phyloP scores from a whole-genome alignment of 2,113 vertebrate species.

The Protobothrops flavoviridis region DNA sequence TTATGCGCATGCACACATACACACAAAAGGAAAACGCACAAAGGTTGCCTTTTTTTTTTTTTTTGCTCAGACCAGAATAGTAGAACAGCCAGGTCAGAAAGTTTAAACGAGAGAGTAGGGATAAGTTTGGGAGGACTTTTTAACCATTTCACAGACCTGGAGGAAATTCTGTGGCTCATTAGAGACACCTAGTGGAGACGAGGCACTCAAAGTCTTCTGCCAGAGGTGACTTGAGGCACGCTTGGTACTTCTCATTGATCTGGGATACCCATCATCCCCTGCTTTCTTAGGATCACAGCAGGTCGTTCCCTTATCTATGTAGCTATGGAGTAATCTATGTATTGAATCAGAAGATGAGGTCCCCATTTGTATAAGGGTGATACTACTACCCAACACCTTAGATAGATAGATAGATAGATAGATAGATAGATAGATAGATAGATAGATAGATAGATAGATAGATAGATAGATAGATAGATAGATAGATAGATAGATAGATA shows the following conservation, averaged over 20 bases:
- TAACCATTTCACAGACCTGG: slow-evolving; percentile 20
- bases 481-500: background rate
- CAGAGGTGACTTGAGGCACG: background rate
- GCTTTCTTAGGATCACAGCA: background rate
- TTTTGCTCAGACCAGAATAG: background rate
- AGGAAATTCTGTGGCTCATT: slow-evolving; percentile 64
- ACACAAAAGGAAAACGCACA: slow-evolving; percentile 1
- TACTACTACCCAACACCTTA: background rate
- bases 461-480: too few species aligned
- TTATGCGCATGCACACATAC: background rate
- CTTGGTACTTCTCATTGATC: background rate
- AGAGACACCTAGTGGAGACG: slow-evolving; percentile 72
- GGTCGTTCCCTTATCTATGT: background rate
- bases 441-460: too few species aligned
- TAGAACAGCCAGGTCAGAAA: slow-evolving; percentile 31
- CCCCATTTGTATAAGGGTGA: too few species aligned
- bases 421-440: background rate
- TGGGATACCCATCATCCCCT: background rate
- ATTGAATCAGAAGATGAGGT: background rate
- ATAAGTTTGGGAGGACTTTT: background rate
- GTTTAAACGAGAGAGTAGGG: slow-evolving; percentile 24
- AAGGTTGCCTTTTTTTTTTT: slow-evolving; percentile 7
- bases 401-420: too few species aligned
- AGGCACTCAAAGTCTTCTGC: slow-evolving; percentile 25
- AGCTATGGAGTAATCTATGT: background rate